Evolutionary conservation across 2,888 invertebrate genomes (phyloP), one percentile per base, ranked within the genome.

Genomic region (Philopedon plagiatum): DNA sequence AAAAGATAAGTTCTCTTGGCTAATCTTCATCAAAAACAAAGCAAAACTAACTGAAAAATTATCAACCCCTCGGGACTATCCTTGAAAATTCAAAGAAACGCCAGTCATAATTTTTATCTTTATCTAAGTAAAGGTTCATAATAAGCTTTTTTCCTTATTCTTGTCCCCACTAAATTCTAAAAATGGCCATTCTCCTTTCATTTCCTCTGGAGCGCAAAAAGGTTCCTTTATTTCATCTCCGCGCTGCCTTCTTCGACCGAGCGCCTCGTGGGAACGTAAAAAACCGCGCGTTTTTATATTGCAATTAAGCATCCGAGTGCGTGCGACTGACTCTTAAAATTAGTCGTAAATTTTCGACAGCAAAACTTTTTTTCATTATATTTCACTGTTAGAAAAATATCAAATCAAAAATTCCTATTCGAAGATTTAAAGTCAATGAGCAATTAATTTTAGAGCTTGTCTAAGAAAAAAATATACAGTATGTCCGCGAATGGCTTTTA

Each of bases 161-260:
- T 23, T 21, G 46, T 46, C 46, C 21, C 11, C n/a, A 46, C 9
- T 46, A 46, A 46, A 46, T 46, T 46, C 46, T 46, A 46, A 46
- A 46, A 46, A 46, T 46, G 46, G 46, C 46, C 46, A 46, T 46
- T 46, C n/a, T 46, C 46, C 23, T 46, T 46, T 46, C 46, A 46
- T 46, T 46, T 46, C 46, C 46, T 13, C 21, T 15, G 19, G 3
- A 46, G 46, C 46, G 19, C 19, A 46, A 46, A 46, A 46, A 23
- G 46, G 21, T 46, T 46, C n/a, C 23, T 46, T 46, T 23, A 23
- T 46, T 46, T 23, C 21, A 23, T 23, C 19, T n/a, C 5, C 34
- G 34, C 46, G 39, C 39, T 39, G 37, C 37, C 37, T 37, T 37
- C 44, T 7, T 34, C 34, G 34, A 34, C 34, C 11, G 34, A 34